Conservation (phyloP, 2,113 vertebrate species). For the Turnix velox region DNA sequence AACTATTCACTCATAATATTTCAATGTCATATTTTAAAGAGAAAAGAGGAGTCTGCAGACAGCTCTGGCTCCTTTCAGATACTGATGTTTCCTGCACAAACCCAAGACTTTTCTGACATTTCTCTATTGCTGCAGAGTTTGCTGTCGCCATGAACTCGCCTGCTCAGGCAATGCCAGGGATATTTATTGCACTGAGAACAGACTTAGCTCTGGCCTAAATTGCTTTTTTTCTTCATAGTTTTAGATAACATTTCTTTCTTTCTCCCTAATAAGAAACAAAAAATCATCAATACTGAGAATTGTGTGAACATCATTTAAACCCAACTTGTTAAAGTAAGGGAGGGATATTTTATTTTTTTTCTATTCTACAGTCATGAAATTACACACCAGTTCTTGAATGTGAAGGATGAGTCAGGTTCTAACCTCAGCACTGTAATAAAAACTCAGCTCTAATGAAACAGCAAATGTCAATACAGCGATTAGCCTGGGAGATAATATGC, state of each 20-base stretch:
- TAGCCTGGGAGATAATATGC: slow-evolving; percentile 57
- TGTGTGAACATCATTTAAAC: not conserved
- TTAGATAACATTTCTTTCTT: not conserved
- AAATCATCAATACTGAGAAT: not conserved
- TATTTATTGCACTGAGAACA: not conserved
- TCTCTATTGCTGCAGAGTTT: not conserved
- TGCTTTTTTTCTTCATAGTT: not conserved
- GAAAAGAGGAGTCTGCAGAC: not conserved
- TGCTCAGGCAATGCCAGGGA: not conserved
- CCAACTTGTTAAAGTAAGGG: not conserved
- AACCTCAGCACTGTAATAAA: slow-evolving; percentile 49
- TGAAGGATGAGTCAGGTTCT: slow-evolving; percentile 52
- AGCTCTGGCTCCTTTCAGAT: not conserved
- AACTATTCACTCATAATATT: not conserved
- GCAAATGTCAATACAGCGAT: slow-evolving; percentile 65
- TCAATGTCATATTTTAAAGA: not conserved
- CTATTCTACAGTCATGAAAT: slow-evolving; percentile 31
- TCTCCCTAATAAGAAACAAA: not conserved
- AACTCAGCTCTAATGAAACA: slow-evolving; percentile 57
- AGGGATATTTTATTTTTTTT: not conserved
- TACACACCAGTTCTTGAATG: slow-evolving; percentile 32
- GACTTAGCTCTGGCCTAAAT: not conserved
- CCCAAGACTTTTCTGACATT: not conserved
- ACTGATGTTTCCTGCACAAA: not conserved
- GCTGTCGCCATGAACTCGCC: not conserved